phyloP scores from a whole-genome alignment of 1,140 invertebrate species.

The Lineus longissimus region DNA sequence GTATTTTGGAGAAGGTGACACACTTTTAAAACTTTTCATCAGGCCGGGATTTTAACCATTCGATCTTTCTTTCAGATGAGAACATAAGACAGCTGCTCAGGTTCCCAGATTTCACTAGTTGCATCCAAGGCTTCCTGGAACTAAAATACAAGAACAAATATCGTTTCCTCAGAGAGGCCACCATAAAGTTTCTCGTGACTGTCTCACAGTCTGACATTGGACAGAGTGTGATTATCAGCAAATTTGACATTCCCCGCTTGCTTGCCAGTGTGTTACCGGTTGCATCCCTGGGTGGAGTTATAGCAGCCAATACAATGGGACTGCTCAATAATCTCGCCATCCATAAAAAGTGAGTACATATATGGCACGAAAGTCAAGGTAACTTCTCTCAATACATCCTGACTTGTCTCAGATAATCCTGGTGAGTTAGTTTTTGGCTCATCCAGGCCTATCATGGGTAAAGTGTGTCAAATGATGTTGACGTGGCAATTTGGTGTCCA shows the following conservation, averaged over 20 bases:
- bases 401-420: too few relatives aligned
- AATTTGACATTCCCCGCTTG: slow-evolving; percentile 29
- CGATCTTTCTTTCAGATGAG: slow-evolving; percentile 26
- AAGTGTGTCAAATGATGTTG: too few relatives aligned
- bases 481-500: too few relatives aligned
- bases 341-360: slow-evolving; percentile 35
- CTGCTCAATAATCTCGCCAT: slow-evolving; percentile 42
- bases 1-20: neutral
- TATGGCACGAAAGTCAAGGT: too few relatives aligned
- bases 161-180: slow-evolving; percentile 25
- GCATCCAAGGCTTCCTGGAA: slow-evolving; percentile 28
- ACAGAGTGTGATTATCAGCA: slow-evolving; percentile 23
- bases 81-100: slow-evolving; percentile 33
- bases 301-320: slow-evolving; percentile 28
- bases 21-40: too few relatives aligned
- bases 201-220: slow-evolving; percentile 34
- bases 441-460: too few relatives aligned
- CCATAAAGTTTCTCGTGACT: slow-evolving; percentile 30
- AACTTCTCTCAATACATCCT: too few relatives aligned
- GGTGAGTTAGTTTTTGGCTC: too few relatives aligned
- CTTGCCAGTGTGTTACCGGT: neutral
- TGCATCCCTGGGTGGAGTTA: neutral
- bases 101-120: slow-evolving; percentile 20
- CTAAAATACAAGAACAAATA: slow-evolving; percentile 33
- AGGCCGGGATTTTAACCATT: neutral